Base-by-base conservation (phyloP, 2,888 invertebrate genomes). In the Nycteola revayana region DNA sequence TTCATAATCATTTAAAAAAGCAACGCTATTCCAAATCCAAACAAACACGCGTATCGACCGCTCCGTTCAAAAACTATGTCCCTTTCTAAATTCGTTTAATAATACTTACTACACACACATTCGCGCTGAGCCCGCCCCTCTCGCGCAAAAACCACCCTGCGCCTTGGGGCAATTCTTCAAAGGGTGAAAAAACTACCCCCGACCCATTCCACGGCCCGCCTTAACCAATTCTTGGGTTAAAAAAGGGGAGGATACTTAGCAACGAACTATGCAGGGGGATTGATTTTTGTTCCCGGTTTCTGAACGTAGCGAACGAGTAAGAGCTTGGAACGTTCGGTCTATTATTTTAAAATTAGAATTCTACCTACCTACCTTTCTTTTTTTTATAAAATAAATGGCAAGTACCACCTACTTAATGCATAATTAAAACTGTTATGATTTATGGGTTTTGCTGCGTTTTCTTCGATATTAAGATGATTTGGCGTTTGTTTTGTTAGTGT, bases 111-210 rank as follows among this genome's bases (percentile, higher is more conserved):
- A 78, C 76, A 74, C 80, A 73, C 82, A 78, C 75, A 71, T 54
- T 54, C 49, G 55, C 56, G 50, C 40, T 38, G 60, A 45, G 54
- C 53, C 59, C 60, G 60, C 61, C 70, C 65, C 69, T 61, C 57
- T 57, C 62, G 60, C 58, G 65, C 66, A 66, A 68, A 74, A 70
- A 70, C 75, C 72, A 60, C 83, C 81, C 72, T 75, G 67, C 72
- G 83, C 84, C 83, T 84, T 84, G 71, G 84, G 84, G 83, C 83
- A 84, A 86, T 87, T 87, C 86, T 87, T 87, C 86, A 85, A 86
- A 85, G 86, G 87, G 87, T 78, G 85, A 84, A 87, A 87, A 87
- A 87, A 87, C 76, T 77, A 41, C 44, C 55, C 49, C 50, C 49
- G 37, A 61, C 63, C 61, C 65, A 69, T 50, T 58, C 63, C 55